Evolutionary conservation across 2,888 invertebrate species (phyloP), one percentile per base, ranked within the genome.

Genomic region (Polydrusus cervinus): DNA sequence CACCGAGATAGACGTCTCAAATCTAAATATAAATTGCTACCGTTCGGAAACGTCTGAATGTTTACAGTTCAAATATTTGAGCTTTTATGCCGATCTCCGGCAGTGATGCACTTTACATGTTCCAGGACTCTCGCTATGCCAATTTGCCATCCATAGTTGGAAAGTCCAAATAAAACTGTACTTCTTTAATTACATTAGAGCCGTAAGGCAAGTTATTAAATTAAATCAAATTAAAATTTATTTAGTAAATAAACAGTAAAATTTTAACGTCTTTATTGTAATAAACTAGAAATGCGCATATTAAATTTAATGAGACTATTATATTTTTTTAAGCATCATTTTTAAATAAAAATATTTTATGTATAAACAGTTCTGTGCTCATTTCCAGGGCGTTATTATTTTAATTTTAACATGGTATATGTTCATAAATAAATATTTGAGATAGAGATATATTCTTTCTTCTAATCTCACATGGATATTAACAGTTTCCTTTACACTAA

Each of bases 11-110:
- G 78, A 78, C 76, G 78, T 74, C 77, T 78, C 74, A 73, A 79
- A 81, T 80, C 81, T 81, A 80, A 84, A 84, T 84, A 84, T 83
- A 84, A 83, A 84, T 84, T 84, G 82, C 78, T 77, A 77, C 79
- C 75, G 79, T 72, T 66, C 76, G 67, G 65, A 65, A 68, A 81
- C 78, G 76, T 78, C 80, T 77, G 79, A 80, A 80, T 84, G 83
- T 85, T 84, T 84, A 79, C 83, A 80, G 78, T 80, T 82, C 84
- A 85, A 85, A 85, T 85, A 85, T 85, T 85, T 85, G 84, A 80
- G 83, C 85, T 85, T 85, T 85, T 85, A 85, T 84, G 81, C 83
- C 81, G 79, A 82, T 81, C 81, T 30, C 79, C 77, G 79, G 78
- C 61, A 45, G 51, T 79, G 82, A 82, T 82, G 82, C 82, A 83